phyloP scores from a whole-genome alignment of 1,140 invertebrate genomes.

The Ptiloglossa arizonensis region DNA sequence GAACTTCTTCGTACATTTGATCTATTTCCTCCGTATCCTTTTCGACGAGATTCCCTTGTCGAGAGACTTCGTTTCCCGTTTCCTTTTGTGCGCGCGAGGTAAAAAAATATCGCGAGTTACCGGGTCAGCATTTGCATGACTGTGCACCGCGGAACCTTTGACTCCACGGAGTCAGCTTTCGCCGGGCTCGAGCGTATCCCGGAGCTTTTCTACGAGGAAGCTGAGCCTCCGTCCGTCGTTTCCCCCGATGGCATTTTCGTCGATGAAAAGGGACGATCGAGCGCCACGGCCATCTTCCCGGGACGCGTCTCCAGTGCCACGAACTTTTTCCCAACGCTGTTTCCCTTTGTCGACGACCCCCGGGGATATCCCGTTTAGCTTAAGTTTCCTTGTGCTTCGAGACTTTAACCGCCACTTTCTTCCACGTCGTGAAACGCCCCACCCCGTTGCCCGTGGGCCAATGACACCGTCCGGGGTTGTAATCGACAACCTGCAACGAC shows the following conservation, averaged over 20 bases:
- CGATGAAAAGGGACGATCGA: conserved; percentile 11
- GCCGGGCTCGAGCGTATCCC: background rate
- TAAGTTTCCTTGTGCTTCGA: conserved; percentile 32
- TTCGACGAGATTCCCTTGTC: background rate
- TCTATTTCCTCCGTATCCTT: background rate
- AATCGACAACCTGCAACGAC: background rate
- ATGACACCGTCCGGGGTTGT: background rate
- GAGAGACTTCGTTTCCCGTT: background rate
- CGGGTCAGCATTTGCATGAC: conserved; percentile 16
- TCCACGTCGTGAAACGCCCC: background rate
- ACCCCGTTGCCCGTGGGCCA: background rate
- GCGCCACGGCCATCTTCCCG: background rate
- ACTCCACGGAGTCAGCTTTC: background rate
- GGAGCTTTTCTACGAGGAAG: background rate
- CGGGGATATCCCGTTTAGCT: conserved; percentile 45
- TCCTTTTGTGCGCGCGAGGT: background rate
- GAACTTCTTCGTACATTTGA: too few relatives aligned
- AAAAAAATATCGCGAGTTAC: background rate
- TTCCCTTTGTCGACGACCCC: conserved; percentile 26
- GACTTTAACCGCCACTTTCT: conserved; percentile 1
- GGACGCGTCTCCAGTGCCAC: background rate
- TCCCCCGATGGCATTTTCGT: conserved; percentile 10
- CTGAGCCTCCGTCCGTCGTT: background rate
- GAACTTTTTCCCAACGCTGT: conserved; percentile 47
- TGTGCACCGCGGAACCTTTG: conserved; percentile 10